A percentile compares a stretch with the other conserved stretches of the same genome.
phyloP scores from a whole-genome alignment of 2,797 vertebrate genomes.

The Hephaestus fuliginosus region DNA sequence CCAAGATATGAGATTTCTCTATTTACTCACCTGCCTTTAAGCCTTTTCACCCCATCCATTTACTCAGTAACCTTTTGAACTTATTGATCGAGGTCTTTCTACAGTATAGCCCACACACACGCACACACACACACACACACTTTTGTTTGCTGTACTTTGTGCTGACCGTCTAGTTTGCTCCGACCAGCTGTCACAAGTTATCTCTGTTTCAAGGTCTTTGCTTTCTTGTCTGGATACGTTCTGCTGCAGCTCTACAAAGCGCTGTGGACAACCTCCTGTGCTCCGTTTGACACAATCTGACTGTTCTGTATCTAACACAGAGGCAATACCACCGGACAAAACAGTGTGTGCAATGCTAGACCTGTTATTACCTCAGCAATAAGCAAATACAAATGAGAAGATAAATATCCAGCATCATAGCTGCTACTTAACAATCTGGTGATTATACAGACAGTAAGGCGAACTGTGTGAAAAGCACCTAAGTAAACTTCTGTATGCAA shows the following conservation, averaged over 20 bases:
- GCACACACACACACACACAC: not conserved
- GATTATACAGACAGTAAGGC: constrained; percentile 17
- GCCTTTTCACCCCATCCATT: constrained; percentile 34
- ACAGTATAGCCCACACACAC: not conserved
- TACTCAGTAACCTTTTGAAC: constrained; percentile 25
- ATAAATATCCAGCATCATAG: not conserved
- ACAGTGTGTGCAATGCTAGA: not conserved
- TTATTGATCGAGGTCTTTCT: constrained; percentile 23
- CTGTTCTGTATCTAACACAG: not conserved
- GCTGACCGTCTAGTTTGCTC: constrained; percentile 25
- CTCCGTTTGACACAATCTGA: not conserved
- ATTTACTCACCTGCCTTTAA: constrained; percentile 50
- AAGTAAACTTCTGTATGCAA: constrained; percentile 13
- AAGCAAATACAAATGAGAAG: not conserved
- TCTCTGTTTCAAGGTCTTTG: constrained; percentile 44
- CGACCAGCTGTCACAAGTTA: constrained; percentile 30
- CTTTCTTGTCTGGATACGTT: not conserved
- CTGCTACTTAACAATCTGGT: not conserved
- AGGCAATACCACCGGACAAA: not conserved
- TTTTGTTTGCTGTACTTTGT: constrained; percentile 30
- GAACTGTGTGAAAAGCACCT: not conserved
- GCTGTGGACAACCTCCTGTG: not conserved
- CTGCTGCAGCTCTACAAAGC: constrained; percentile 10
- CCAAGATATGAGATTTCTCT: constrained; percentile 32
- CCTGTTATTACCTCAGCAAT: constrained; percentile 2